A percentile compares a stretch with the other conserved stretches of the same genome.
These are phyloP conservation scores for Leptobrachium leishanense DNA, from an alignment of 2,113 vertebrate genomes.

Conservation along the genomic window DNA sequence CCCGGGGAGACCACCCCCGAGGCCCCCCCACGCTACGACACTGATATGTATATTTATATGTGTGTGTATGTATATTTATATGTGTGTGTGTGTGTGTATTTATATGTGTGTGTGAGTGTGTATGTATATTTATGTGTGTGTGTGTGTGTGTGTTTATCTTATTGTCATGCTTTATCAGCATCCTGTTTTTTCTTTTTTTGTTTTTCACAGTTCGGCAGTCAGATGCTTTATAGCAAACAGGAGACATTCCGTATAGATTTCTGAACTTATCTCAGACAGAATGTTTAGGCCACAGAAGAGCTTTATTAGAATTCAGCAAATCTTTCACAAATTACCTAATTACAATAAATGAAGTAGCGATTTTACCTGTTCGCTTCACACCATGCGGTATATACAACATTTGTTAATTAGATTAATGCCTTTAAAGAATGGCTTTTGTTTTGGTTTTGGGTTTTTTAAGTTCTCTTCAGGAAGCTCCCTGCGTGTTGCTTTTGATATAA, in stretches of 20 bases:
- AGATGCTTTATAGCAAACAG: too few relatives aligned
- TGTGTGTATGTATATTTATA: too few relatives aligned
- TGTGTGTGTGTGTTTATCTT: too few relatives aligned
- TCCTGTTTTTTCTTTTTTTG: too few relatives aligned
- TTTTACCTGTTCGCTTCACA: background rate
- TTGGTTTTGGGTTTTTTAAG: background rate
- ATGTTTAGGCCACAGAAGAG: background rate
- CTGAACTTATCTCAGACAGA: background rate
- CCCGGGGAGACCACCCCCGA: too few relatives aligned
- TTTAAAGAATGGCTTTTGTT: background rate
- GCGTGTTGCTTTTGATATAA: background rate
- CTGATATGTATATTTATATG: too few relatives aligned
- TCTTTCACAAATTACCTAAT: background rate
- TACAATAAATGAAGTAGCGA: background rate
- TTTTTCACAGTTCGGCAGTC: too few relatives aligned
- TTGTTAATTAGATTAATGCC: background rate
- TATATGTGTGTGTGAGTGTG: too few relatives aligned
- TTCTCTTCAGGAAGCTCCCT: background rate
- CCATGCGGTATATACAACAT: background rate
- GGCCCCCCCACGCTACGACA: too few relatives aligned
- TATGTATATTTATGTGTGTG: too few relatives aligned
- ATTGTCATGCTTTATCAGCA: too few relatives aligned
- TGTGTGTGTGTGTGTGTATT: too few relatives aligned
- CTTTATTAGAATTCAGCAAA: background rate
- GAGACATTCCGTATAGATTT: background rate